Base-by-base conservation (phyloP, 2,888 invertebrate genomes). In the Tachina fera region DNA sequence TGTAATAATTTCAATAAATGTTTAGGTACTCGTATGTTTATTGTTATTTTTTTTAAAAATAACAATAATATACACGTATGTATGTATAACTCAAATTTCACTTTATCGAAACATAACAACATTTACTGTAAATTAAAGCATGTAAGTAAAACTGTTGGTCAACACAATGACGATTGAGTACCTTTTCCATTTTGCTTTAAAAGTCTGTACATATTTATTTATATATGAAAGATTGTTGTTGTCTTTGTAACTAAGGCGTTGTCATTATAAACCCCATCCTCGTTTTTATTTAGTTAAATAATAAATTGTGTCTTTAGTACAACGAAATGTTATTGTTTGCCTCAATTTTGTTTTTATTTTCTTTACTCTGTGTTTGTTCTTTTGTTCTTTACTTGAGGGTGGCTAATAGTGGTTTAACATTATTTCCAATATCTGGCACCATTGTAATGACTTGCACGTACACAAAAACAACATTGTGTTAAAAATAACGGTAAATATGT, bases 261-360 rank as follows among this genome's bases (percentile, higher is more conserved):
- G 71, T 77, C 56, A 56, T 63, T 63, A 43, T n/a, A 22, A 53
- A 10, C 22, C 22, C 19, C 51, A 49, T 63, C n/a, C 45, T 47
- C 16, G 8, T 31, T 31, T 76, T 65, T 60, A 14, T 74, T 72
- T 60, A 9, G 41, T 39, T 43, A 9, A 41, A 16, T 14, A 16
- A 65, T 51, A 83, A 83, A 83, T 74, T 83, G 83, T 78, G 77
- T 78, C 83, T 83, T 78, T 77, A 11, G 83, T 68, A 72, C 83
- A 77, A 65, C 45, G 65, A 65, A 63, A 51, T 63, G 31, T 70
- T 53, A 71, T 79, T 79, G 61, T 63, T 45, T 68, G 13, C 60
- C 39, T 51, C 8, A 51, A 39, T 43, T 65, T 70, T 39, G 22
- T 61, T 49, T 71, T 60, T 68, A 65, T 47, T 41, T 65, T 31